Evolutionary conservation across 2,888 invertebrate species (phyloP).

Genomic region (Hyalella azteca): DNA sequence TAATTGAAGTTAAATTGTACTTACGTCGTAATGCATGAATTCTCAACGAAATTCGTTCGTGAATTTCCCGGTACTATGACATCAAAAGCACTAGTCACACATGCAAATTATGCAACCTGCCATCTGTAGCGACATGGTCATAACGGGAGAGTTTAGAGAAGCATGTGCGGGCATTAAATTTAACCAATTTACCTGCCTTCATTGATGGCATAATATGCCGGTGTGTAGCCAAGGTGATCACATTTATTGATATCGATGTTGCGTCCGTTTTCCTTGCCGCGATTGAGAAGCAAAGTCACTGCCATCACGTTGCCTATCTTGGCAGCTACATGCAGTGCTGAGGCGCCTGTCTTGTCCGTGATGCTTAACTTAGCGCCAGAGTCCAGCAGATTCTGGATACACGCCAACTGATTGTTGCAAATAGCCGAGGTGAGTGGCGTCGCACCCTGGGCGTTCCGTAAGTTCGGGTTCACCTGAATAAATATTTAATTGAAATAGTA

Average conservation of each 20-base stretch:
- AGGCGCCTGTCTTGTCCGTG: constrained; percentile 55
- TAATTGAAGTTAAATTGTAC: too few relatives aligned
- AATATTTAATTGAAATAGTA: too few relatives aligned
- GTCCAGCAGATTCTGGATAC: constrained; percentile 56
- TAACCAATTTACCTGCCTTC: constrained; percentile 55
- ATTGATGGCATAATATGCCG: constrained; percentile 57
- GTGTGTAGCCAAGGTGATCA: constrained; percentile 57
- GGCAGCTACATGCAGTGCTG: constrained; percentile 57
- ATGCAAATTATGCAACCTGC: too few relatives aligned
- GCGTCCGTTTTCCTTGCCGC: constrained; percentile 48
- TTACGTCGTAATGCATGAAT: too few relatives aligned
- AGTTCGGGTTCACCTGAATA: constrained; percentile 54
- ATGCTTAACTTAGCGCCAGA: constrained; percentile 53
- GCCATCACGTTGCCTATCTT: constrained; percentile 58
- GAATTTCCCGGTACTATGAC: too few relatives aligned
- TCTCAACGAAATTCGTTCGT: too few relatives aligned
- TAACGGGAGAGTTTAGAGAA: too few relatives aligned
- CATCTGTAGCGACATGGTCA: too few relatives aligned
- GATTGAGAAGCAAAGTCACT: constrained; percentile 56
- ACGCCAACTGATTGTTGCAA: constrained; percentile 55
- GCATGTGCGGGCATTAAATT: too few relatives aligned
- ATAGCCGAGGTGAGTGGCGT: constrained; percentile 57
- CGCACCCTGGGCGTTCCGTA: constrained; percentile 55
- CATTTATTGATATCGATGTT: constrained; percentile 55
- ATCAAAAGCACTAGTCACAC: too few relatives aligned